Percentiles rank a stretch among this genome's conserved stretches.
Evolutionary conservation across 2,797 vertebrate genomes (phyloP).

Genomic region (Perodicticus potto): DNA sequence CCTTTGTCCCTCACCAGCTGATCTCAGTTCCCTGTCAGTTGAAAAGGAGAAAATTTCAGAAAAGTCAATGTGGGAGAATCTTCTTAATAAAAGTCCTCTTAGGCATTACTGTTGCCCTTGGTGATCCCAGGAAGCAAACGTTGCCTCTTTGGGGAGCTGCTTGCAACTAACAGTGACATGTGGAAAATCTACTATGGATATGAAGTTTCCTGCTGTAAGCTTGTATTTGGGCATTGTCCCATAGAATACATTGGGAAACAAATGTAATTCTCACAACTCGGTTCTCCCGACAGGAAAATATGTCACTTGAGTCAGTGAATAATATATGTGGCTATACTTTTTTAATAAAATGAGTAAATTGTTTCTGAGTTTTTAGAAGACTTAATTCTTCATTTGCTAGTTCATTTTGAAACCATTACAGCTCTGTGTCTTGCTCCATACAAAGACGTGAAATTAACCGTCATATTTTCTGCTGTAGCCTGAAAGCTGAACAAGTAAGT

Average conservation of each 20-base stretch:
- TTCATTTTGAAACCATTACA: slow-evolving; percentile 63
- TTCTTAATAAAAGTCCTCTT: neutral
- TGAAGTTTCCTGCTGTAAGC: slow-evolving; percentile 45
- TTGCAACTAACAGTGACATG: slow-evolving; percentile 1
- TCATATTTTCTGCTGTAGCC: slow-evolving; percentile 70
- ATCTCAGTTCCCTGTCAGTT: neutral
- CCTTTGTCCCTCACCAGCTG: neutral
- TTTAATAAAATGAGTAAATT: slow-evolving; percentile 75
- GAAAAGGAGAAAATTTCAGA: neutral
- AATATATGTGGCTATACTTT: slow-evolving; percentile 63
- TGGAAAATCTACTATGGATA: slow-evolving; percentile 57
- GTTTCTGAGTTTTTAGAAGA: slow-evolving; percentile 69
- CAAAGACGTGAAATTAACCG: slow-evolving; percentile 58
- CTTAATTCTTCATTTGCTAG: slow-evolving; percentile 70
- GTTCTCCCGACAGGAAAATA: slow-evolving; percentile 62
- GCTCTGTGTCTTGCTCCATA: slow-evolving; percentile 28
- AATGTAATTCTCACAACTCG: slow-evolving; percentile 50
- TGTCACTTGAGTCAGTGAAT: slow-evolving; percentile 71
- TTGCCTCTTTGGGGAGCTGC: slow-evolving; percentile 19
- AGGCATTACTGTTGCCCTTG: neutral
- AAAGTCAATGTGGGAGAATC: neutral
- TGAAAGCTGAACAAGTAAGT: slow-evolving; percentile 79
- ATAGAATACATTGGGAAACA: slow-evolving; percentile 57
- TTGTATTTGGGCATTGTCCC: slow-evolving; percentile 57
- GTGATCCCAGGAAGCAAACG: neutral